Conservation (phyloP, 2,113 vertebrate genomes). For the Pogonocichla stellata region DNA sequence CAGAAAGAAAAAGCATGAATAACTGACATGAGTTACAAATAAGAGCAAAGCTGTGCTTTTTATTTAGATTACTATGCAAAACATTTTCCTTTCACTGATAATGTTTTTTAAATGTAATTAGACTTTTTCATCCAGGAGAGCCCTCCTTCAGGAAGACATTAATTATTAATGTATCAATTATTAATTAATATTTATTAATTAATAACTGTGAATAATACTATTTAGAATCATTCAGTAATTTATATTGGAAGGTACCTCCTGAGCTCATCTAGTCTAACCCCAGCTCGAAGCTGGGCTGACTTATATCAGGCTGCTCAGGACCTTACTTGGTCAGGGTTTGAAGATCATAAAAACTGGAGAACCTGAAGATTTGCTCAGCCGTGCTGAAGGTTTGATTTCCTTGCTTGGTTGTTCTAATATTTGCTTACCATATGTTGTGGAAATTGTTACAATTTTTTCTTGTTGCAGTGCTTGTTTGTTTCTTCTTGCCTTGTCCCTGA, state of each 20-base stretch:
- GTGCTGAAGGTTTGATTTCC: neutral
- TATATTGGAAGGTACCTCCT: neutral
- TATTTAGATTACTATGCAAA: conserved; percentile 42
- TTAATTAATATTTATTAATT: conserved; percentile 12
- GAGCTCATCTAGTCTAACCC: neutral
- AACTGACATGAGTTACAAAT: neutral
- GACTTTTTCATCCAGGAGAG: neutral
- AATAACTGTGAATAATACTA: neutral
- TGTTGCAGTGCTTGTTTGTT: neutral
- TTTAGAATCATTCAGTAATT: neutral
- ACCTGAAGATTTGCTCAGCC: neutral
- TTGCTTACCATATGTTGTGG: neutral
- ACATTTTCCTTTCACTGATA: conserved; percentile 6
- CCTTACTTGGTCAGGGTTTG: neutral
- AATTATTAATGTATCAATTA: neutral
- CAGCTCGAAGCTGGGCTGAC: neutral
- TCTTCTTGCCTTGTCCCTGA: neutral
- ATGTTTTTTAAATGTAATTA: conserved; percentile 9
- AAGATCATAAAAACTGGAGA: neutral
- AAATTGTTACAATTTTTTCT: neutral
- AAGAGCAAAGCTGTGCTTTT: neutral
- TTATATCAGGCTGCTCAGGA: neutral
- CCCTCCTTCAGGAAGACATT: neutral
- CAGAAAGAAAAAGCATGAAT: neutral
- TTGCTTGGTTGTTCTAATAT: neutral